phyloP scores from a whole-genome alignment of 2,888 invertebrate genomes.

The Pteria penguin region DNA sequence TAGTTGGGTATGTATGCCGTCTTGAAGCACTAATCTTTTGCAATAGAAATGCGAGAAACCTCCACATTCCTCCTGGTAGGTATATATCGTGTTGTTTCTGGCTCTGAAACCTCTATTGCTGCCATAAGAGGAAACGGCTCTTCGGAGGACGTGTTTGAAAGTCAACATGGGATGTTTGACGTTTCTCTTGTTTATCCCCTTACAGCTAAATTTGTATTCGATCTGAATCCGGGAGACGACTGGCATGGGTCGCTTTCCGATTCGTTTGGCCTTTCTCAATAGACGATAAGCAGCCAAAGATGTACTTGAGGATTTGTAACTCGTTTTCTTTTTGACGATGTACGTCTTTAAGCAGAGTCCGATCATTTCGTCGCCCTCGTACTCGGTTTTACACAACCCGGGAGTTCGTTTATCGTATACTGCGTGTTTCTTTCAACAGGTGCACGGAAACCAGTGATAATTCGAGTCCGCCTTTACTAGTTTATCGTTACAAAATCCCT shows the following conservation, averaged over 20 bases:
- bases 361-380: slow-evolving; percentile 7
- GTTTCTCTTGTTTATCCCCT: neutral
- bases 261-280: too few relatives aligned
- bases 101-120: neutral
- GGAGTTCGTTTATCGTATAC: neutral
- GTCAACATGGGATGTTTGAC: neutral
- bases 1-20: slow-evolving; percentile 3
- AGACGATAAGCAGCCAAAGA: too few relatives aligned
- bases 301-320: too few relatives aligned
- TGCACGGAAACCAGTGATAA: neutral
- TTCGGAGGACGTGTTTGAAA: neutral
- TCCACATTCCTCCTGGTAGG: neutral
- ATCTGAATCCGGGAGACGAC: neutral
- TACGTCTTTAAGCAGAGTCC: neutral
- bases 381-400: slow-evolving; percentile 1
- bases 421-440: slow-evolving; percentile 3
- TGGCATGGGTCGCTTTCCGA: too few relatives aligned
- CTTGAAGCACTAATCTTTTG: slow-evolving; percentile 1
- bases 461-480: too few relatives aligned
- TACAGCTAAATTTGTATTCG: slow-evolving; percentile 1
- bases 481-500: slow-evolving; percentile 1
- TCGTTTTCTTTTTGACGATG: neutral
- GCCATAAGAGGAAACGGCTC: neutral
- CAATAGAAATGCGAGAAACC: slow-evolving; percentile 13
- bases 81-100: slow-evolving; percentile 1